Conservation (phyloP, 2,888 invertebrate species). For the Drosophila lutescens region DNA sequence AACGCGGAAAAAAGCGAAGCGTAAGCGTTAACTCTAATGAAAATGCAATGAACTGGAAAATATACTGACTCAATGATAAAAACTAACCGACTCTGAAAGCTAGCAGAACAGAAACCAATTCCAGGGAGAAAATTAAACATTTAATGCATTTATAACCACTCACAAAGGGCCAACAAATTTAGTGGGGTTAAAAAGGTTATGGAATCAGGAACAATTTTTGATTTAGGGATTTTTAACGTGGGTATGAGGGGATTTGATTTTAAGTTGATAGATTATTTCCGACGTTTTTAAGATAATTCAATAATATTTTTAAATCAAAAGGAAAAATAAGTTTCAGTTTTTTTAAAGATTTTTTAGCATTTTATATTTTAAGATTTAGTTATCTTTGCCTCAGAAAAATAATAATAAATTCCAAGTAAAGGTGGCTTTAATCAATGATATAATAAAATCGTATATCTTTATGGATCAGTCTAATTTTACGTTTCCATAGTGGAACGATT, state of each 20-base stretch:
- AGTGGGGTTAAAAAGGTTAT: not conserved
- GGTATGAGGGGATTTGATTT: not conserved
- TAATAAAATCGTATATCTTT: not conserved
- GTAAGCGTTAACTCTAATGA: slow-evolving; percentile 46
- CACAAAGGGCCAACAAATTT: not conserved
- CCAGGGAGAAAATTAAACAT: slow-evolving; percentile 8
- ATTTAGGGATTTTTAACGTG: not conserved
- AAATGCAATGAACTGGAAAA: slow-evolving; percentile 52
- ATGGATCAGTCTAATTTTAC: no score
- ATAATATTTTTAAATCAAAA: no score
- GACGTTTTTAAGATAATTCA: no score
- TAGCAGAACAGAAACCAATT: slow-evolving; percentile 36
- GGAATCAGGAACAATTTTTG: not conserved
- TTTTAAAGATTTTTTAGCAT: no score
- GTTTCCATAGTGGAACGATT: no score
- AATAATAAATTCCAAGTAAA: no score
- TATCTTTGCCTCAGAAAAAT: no score
- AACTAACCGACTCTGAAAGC: slow-evolving; percentile 50
- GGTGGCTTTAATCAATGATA: no score
- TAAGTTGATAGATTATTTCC: not conserved
- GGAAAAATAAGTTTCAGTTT: no score
- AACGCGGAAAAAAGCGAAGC: slow-evolving; percentile 19
- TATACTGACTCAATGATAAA: slow-evolving; percentile 52
- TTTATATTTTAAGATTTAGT: no score
- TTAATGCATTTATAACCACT: slow-evolving; percentile 1